Evolutionary conservation across 2,888 invertebrate species (phyloP), one percentile per base, ranked within the genome.

Genomic region (Pammene fasciana): DNA sequence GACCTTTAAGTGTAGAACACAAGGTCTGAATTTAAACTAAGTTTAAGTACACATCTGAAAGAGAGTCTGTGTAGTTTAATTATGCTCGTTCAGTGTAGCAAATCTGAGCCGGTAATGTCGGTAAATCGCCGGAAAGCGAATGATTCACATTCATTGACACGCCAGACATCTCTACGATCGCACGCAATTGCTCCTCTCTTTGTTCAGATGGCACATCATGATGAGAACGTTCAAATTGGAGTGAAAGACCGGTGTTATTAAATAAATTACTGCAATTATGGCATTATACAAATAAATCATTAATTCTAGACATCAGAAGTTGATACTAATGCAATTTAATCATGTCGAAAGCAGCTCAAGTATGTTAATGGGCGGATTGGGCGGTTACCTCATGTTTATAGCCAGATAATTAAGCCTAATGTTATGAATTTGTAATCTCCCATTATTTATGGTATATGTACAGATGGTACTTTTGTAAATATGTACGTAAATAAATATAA

Each of bases 401-500:
- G 45, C 9, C n/a, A 43, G 18, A 43, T 13, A 8, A 61, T 61
- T 50, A 50, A 36, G 13, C 18, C 7, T 16, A 18, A 57, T 43
- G 43, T 43, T 60, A 54, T 55, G 14, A 34, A 54, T 41, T 36
- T 38, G 38, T 38, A 67, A 52, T 50, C 34, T n/a, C n/a, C n/a
- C n/a, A n/a, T n/a, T n/a, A n/a, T 57, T 67, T 55, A 61, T 55
- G 50, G 38, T 76, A 75, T 78, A 71, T 71, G 77, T 68, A 79
- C 81, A 82, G 78, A 71, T 82, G 82, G 76, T 76, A n/a, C n/a
- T n/a, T n/a, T n/a, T n/a, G n/a, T 71, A 77, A 79, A 79, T 72
- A 78, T 52, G 72, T 65, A 56, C 18, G 57, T 62, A 71, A 68
- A 72, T 65, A 65, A n/a, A n/a, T n/a, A n/a, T n/a, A n/a, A n/a